phyloP scores from a whole-genome alignment of 2,888 invertebrate species.

The Bruchidius siliquastri region DNA sequence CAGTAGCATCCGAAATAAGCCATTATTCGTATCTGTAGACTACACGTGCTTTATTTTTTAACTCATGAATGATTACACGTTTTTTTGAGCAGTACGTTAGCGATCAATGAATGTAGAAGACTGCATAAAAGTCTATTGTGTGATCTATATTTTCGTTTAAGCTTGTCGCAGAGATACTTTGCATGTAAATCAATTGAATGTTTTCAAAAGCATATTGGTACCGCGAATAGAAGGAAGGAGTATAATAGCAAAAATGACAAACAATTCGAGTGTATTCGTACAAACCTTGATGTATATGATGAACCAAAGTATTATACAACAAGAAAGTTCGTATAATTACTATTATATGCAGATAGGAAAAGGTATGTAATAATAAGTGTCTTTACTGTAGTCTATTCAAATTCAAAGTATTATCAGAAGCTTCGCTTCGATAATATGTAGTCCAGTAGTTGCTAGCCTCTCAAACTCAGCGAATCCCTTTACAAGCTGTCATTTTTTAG shows the following conservation, averaged over 20 bases:
- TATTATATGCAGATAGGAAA: slow-evolving; percentile 44
- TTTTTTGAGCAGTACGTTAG: neutral
- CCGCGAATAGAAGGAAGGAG: neutral
- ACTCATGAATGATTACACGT: neutral
- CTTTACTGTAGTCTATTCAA: too few relatives aligned
- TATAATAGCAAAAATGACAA: slow-evolving; percentile 22
- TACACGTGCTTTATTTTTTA: neutral
- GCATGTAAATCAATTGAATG: neutral
- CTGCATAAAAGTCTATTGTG: neutral
- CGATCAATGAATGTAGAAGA: neutral
- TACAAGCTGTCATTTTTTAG: too few relatives aligned
- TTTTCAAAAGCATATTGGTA: neutral
- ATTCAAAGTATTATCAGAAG: too few relatives aligned
- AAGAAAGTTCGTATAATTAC: slow-evolving; percentile 41
- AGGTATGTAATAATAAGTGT: slow-evolving; percentile 33
- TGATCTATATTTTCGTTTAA: neutral
- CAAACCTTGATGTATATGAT: slow-evolving; percentile 39
- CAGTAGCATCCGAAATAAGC: neutral
- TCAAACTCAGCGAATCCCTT: too few relatives aligned
- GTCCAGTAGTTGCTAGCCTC: too few relatives aligned
- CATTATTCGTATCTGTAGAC: neutral
- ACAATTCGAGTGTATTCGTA: slow-evolving; percentile 36
- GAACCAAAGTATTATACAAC: slow-evolving; percentile 38
- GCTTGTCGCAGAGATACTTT: neutral
- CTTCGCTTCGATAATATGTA: too few relatives aligned